Base-by-base conservation (phyloP, 2,797 vertebrate genomes). In the Danio choprae region DNA sequence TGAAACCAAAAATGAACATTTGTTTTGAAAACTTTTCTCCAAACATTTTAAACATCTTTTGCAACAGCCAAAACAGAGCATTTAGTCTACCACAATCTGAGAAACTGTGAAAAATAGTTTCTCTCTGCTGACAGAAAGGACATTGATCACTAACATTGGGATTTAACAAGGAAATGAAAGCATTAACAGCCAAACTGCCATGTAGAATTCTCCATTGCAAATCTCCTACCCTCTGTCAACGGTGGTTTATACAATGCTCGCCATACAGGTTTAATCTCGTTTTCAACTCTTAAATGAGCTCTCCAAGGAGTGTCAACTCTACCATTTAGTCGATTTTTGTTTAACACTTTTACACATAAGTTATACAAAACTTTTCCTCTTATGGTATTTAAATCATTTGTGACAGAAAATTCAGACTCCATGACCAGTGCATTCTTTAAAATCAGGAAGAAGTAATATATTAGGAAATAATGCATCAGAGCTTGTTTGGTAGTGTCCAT, bases 1-100 rank as follows among this genome's bases (percentile, higher is more conserved):
- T 40, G 56, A 72, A 72, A 15, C 16, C 51, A 20, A 56, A 0
- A 56, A 72, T 56, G 41, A 72, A 72, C 10, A 51, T 6, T 41
- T 4, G 10, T 11, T 40, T n/a, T n/a, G n/a, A n/a, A n/a, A n/a
- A n/a, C n/a, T n/a, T n/a, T n/a, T n/a, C n/a, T n/a, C n/a, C n/a
- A n/a, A n/a, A n/a, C n/a, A n/a, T n/a, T n/a, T n/a, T n/a, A n/a
- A n/a, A n/a, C n/a, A n/a, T n/a, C n/a, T n/a, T n/a, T n/a, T n/a
- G n/a, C n/a, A n/a, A n/a, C n/a, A n/a, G n/a, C n/a, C n/a, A n/a
- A n/a, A n/a, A n/a, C n/a, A n/a, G n/a, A n/a, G n/a, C n/a, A n/a
- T n/a, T n/a, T n/a, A n/a, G n/a, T n/a, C n/a, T n/a, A n/a, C n/a
- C n/a, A n/a, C n/a, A n/a, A n/a, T n/a, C n/a, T n/a, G n/a, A n/a